Evolutionary conservation across 64 coral and sea anemone genomes (phyloP).

Genomic region (Stichodactyla helianthus): DNA sequence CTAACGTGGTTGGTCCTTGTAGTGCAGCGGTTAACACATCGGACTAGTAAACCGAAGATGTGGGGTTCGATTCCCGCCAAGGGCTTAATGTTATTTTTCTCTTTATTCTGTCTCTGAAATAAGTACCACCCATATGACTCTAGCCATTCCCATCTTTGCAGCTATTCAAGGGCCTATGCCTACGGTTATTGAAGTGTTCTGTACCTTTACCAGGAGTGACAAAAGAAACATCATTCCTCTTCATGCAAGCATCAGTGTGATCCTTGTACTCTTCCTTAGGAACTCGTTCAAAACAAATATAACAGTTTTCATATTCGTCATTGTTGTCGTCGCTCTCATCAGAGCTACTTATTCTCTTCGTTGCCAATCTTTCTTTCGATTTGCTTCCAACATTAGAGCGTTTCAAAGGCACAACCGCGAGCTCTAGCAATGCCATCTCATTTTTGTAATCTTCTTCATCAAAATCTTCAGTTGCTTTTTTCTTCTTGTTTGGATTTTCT

Average conservation of each 20-base stretch:
- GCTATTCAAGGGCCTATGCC: no score
- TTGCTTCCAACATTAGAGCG: not conserved
- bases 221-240: not conserved
- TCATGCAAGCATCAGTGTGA: not conserved
- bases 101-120: no score
- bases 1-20: no score
- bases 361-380: not conserved
- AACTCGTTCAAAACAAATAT: not conserved
- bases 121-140: no score
- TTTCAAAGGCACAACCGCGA: not conserved
- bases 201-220: conserved; percentile 2
- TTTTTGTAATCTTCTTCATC: conserved; percentile 16
- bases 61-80: no score
- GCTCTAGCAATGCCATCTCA: not conserved
- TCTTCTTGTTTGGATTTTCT: not conserved
- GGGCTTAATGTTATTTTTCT: no score
- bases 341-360: not conserved
- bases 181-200: no score
- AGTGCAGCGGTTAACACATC: no score
- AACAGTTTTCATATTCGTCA: not conserved
- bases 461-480: not conserved
- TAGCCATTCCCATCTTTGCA: no score
- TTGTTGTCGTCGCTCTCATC: conserved; percentile 16
- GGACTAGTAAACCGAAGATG: no score
- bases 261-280: not conserved